phyloP scores from a whole-genome alignment of 30 jellyfish, hydroid and myxozoan genomes.

The Pelagia noctiluca region DNA sequence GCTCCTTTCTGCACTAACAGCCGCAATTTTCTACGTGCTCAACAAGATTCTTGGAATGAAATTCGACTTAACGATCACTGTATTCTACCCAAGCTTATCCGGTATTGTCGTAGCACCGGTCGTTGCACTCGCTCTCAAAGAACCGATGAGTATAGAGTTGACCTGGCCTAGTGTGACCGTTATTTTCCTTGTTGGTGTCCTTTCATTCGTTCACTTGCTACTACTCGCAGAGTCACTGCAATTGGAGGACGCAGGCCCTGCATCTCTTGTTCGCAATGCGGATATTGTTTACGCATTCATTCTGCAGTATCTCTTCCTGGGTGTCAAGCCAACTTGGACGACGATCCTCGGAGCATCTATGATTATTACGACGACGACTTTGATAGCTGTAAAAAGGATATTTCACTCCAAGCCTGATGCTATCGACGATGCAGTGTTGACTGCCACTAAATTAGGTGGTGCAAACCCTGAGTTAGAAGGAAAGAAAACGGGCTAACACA shows the following conservation, averaged over 20 bases:
- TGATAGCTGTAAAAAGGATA: conserved; percentile 67
- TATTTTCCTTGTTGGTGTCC: conserved; percentile 71
- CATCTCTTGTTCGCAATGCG: conserved; percentile 84
- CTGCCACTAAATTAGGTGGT: background rate
- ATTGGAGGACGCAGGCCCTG: conserved; percentile 94
- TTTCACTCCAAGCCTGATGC: conserved; percentile 7
- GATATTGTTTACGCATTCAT: conserved; percentile 85
- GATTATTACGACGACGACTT: conserved; percentile 67
- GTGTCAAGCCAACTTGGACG: conserved; percentile 70
- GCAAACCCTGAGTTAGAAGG: background rate
- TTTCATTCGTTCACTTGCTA: conserved; percentile 81
- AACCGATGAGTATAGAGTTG: conserved; percentile 46
- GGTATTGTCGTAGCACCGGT: conserved; percentile 78
- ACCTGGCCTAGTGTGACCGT: conserved; percentile 74
- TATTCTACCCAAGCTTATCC: conserved; percentile 76
- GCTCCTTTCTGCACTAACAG: conserved; percentile 59
- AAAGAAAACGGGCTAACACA: no score
- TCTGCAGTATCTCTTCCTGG: conserved; percentile 75
- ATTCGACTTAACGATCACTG: conserved; percentile 69
- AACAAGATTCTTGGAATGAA: conserved; percentile 75
- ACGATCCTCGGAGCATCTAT: conserved; percentile 80
- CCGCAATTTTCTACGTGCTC: conserved; percentile 70
- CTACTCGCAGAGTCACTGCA: conserved; percentile 89
- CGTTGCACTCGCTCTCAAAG: conserved; percentile 24
- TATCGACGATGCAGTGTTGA: background rate